These are phyloP conservation scores for Menidia beryllina DNA, from an alignment of 2,113 vertebrate genomes.

Conservation along the genomic window DNA sequence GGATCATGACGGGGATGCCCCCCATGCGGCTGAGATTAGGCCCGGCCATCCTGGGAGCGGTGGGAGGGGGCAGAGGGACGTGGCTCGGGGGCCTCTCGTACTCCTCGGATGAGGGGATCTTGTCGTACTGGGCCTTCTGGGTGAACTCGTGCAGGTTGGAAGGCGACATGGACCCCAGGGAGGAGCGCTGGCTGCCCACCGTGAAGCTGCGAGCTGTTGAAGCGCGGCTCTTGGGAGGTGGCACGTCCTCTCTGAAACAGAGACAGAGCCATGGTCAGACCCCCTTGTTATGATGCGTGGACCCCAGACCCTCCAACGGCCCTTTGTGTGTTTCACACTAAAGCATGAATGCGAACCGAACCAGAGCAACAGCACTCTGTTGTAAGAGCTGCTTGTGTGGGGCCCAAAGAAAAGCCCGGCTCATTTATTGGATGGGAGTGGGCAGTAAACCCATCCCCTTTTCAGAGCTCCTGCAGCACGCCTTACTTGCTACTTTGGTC, in stretches of 20 bases:
- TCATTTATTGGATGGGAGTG: too few relatives aligned
- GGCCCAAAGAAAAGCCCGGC: too few relatives aligned
- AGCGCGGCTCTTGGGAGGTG: slow-evolving; percentile 93
- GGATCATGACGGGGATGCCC: slow-evolving; percentile 95
- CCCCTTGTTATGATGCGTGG: too few relatives aligned
- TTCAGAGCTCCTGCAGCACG: too few relatives aligned
- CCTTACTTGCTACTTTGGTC: too few relatives aligned
- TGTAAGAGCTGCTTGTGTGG: too few relatives aligned
- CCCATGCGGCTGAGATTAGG: slow-evolving; percentile 99
- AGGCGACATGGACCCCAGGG: slow-evolving; percentile 97
- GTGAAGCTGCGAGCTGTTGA: slow-evolving; percentile 95
- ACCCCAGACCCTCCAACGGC: too few relatives aligned
- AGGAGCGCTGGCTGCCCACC: slow-evolving; percentile 95
- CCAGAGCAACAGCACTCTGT: too few relatives aligned
- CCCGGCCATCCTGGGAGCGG: slow-evolving; percentile 87
- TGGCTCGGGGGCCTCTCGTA: slow-evolving; percentile 86
- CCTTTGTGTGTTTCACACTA: too few relatives aligned
- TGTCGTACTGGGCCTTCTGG: slow-evolving; percentile 91
- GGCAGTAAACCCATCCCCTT: too few relatives aligned
- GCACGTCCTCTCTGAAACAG: slow-evolving; percentile 91
- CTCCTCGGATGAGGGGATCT: slow-evolving; percentile 91
- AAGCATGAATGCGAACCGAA: too few relatives aligned
- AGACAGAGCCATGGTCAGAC: slow-evolving; percentile 31
- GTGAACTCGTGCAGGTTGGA: slow-evolving; percentile 95
- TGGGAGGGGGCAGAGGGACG: slow-evolving; percentile 80